Conservation (phyloP, 2,888 invertebrate species). For the Cryptophagus acutangulus region DNA sequence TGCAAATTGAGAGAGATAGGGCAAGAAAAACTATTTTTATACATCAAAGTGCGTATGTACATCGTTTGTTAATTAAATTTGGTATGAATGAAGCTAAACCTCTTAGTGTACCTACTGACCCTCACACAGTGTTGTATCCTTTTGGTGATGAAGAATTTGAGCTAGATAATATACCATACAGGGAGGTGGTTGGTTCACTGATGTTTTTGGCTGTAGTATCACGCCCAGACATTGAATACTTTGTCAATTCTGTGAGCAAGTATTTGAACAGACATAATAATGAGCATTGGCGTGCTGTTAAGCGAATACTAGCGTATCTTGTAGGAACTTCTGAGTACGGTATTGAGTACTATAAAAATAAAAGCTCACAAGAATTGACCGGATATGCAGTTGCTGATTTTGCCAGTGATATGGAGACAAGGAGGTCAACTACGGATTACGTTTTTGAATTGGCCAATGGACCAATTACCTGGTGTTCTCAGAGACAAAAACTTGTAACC, state of each 20-base stretch:
- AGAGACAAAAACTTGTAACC: constrained; percentile 1
- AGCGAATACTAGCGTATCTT: not conserved
- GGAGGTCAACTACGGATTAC: constrained; percentile 5
- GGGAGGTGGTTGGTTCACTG: constrained; percentile 24
- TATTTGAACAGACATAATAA: constrained; percentile 7
- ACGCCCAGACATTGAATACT: constrained; percentile 27
- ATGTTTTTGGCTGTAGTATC: constrained; percentile 22
- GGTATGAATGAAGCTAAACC: constrained; percentile 10
- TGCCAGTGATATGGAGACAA: constrained; percentile 4
- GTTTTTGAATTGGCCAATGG: constrained; percentile 6
- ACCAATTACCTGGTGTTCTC: constrained; percentile 6
- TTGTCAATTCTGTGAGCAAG: constrained; percentile 22
- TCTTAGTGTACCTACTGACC: constrained; percentile 11
- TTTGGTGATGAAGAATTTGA: constrained; percentile 24
- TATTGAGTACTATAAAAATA: constrained; percentile 8
- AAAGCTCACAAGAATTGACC: not conserved
- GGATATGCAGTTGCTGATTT: not conserved
- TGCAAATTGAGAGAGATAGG: constrained; percentile 12
- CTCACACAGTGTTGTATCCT: constrained; percentile 3
- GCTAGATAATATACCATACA: constrained; percentile 26
- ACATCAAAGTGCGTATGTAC: constrained; percentile 10
- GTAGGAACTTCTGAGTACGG: not conserved
- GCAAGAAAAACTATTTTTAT: constrained; percentile 13
- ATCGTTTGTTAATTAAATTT: constrained; percentile 10
- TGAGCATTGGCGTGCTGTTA: not conserved